A percentile compares a stretch with the other conserved stretches of the same genome.
Evolutionary conservation across 1,140 invertebrate species (phyloP).

Genomic region (Mesaphorura yosii): DNA sequence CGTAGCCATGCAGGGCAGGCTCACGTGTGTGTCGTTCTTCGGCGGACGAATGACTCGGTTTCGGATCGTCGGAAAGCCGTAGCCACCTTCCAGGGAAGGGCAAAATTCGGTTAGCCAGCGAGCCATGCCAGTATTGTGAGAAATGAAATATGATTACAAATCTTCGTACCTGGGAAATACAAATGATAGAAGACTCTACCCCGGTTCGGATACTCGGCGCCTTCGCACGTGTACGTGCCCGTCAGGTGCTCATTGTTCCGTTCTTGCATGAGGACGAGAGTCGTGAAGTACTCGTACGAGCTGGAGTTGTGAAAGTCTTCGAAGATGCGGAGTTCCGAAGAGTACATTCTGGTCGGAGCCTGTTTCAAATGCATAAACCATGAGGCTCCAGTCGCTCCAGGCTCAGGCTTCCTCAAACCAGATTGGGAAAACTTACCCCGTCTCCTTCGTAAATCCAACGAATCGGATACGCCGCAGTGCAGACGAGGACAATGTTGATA

Average conservation of each 20-base stretch:
- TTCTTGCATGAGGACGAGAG: conserved; percentile 28
- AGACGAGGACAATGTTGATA: conserved; percentile 26
- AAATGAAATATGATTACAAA: too few relatives aligned
- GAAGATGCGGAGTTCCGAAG: conserved; percentile 19
- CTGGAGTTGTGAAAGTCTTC: conserved; percentile 8
- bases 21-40: conserved; percentile 11
- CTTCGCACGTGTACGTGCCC: conserved; percentile 25
- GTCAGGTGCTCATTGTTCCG: conserved; percentile 28
- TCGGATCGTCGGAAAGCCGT: conserved; percentile 22
- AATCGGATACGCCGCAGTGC: conserved; percentile 24
- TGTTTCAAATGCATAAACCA: conserved; percentile 3
- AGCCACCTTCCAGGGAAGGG: conserved; percentile 15
- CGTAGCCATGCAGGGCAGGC: conserved; percentile 23
- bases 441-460: conserved; percentile 28
- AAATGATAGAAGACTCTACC: conserved; percentile 20
- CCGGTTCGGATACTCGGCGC: conserved; percentile 9
- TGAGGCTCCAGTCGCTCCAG: background rate
- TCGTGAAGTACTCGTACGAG: conserved; percentile 22
- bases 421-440: conserved; percentile 17
- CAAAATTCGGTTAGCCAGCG: too few relatives aligned
- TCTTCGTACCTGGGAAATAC: conserved; percentile 20
- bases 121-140: background rate
- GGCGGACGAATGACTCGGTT: conserved; percentile 19
- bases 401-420: conserved; percentile 4
- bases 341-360: conserved; percentile 21